phyloP scores from a whole-genome alignment of 2,797 vertebrate genomes.

The Cynopterus sphinx region DNA sequence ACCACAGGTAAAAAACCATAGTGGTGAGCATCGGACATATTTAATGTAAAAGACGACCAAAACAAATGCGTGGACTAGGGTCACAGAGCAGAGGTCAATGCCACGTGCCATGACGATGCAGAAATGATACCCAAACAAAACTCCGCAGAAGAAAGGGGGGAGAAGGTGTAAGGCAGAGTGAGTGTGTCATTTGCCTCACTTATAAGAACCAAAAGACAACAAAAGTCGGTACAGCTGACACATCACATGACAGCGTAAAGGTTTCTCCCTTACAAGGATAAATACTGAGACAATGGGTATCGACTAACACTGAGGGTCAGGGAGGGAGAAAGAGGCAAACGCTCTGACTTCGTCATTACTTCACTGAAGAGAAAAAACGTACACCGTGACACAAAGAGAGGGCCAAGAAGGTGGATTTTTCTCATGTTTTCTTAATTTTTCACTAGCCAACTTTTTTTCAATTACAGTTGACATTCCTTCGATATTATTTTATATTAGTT shows the following conservation, averaged over 20 bases:
- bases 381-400: background rate
- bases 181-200: background rate
- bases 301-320: background rate
- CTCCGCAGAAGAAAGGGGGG: background rate
- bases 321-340: background rate
- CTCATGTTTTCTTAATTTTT: too few species aligned
- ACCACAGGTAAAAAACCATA: background rate
- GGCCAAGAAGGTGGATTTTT: too few species aligned
- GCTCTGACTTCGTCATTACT: background rate
- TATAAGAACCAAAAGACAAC: background rate
- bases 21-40: rapidly evolving
- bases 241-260: background rate
- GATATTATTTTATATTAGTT: too few species aligned
- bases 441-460: too few species aligned
- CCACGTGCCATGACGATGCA: background rate
- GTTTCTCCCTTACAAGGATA: background rate
- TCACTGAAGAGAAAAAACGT: background rate
- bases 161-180: background rate
- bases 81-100: background rate
- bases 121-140: background rate
- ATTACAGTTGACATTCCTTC: too few species aligned
- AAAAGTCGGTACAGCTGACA: background rate
- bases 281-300: background rate
- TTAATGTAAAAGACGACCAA: background rate
- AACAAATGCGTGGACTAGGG: background rate